A percentile compares a stretch with the other conserved stretches of the same genome.
These are phyloP conservation scores for Glyphotaelius pellucidus DNA, from an alignment of 2,888 invertebrate genomes.

Conservation along the genomic window DNA sequence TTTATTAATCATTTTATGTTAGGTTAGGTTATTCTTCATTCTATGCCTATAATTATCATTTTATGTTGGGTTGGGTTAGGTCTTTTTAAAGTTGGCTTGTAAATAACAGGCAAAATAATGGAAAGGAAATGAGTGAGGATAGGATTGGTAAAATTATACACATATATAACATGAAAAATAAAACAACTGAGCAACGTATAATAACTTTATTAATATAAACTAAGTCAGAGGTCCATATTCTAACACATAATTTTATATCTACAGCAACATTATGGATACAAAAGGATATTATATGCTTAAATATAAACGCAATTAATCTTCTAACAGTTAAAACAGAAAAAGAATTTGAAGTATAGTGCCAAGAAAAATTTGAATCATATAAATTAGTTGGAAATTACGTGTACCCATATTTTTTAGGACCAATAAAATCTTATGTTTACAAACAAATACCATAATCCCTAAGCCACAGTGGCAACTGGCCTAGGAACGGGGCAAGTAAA, in stretches of 20 bases:
- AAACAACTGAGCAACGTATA: constrained; percentile 20
- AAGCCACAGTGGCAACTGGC: not conserved
- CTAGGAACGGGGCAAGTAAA: not conserved
- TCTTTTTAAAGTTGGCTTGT: not conserved
- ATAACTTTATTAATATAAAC: constrained; percentile 47
- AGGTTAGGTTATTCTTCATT: not conserved
- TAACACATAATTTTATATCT: constrained; percentile 33
- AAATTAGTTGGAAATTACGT: not conserved
- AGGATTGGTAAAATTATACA: not conserved
- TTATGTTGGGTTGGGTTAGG: not conserved
- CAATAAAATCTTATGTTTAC: not conserved
- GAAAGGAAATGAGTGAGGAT: not conserved
- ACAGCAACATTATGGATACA: constrained; percentile 37
- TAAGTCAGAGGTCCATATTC: constrained; percentile 40
- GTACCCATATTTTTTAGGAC: not conserved
- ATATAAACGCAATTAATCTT: constrained; percentile 8
- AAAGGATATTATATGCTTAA: constrained; percentile 27
- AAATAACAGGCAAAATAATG: not conserved
- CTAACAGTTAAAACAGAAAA: not conserved
- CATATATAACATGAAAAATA: not conserved
- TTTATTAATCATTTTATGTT: not conserved
- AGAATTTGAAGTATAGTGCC: not conserved
- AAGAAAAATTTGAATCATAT: not conserved
- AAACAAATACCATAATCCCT: not conserved
- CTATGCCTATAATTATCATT: no score